A percentile compares a stretch with the other conserved stretches of the same genome.
Conservation (phyloP, 2,113 vertebrate genomes). For the Oryzias javanicus region DNA sequence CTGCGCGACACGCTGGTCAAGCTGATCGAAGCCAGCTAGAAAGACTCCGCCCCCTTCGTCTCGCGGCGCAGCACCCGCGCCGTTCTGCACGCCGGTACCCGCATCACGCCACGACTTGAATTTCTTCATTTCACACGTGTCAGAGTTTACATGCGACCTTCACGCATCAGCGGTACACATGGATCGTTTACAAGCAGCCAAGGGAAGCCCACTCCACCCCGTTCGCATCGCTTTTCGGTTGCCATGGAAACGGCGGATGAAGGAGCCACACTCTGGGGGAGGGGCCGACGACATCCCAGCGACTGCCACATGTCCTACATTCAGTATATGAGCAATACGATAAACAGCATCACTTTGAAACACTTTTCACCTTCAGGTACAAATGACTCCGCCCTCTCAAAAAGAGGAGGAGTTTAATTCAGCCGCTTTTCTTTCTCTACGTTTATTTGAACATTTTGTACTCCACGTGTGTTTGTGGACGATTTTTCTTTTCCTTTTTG, state of each 20-base stretch:
- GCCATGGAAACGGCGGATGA: background rate
- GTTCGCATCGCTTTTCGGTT: background rate
- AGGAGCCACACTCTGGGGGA: background rate
- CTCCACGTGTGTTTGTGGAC: conserved; percentile 62
- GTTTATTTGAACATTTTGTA: conserved; percentile 46
- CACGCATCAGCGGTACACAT: conserved; percentile 34
- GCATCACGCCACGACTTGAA: conserved; percentile 51
- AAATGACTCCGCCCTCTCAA: conserved; percentile 47
- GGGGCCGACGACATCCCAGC: background rate
- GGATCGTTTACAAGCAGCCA: conserved; percentile 54
- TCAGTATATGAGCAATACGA: conserved; percentile 65
- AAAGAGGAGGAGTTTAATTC: conserved; percentile 29
- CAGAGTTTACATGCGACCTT: conserved; percentile 46
- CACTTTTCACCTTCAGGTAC: conserved; percentile 76
- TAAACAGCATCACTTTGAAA: conserved; percentile 41
- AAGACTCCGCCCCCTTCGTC: conserved; percentile 3
- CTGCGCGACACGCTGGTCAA: conserved; percentile 92
- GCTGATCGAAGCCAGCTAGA: conserved; percentile 83
- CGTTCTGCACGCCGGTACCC: conserved; percentile 3
- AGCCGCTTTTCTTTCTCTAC: conserved; percentile 57
- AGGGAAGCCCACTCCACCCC: conserved; percentile 53
- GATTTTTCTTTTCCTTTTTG: conserved; percentile 42
- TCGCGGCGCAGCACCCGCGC: conserved; percentile 13
- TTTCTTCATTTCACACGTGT: conserved; percentile 2
- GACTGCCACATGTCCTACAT: conserved; percentile 37